Evolutionary conservation across 2,888 invertebrate species (phyloP), one percentile per base, ranked within the genome.

Genomic region (Chrysotoxum bicinctum): DNA sequence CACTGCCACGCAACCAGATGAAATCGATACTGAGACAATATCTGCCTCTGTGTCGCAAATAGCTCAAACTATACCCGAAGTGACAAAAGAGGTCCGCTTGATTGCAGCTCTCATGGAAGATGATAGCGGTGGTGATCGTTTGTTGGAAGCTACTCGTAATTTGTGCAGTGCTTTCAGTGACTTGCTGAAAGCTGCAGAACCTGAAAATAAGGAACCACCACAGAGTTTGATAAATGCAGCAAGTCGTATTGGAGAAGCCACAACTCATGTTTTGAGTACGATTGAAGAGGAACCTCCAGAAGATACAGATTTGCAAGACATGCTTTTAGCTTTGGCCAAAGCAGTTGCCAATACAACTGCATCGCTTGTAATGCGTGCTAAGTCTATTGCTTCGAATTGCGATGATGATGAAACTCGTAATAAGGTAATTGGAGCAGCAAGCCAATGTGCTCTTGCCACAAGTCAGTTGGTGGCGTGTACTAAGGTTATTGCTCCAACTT

Each of bases 341-440:
- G 97, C 97, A 0, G 99, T 99, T 35, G 99, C 99, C 50, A 99
- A 99, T 91, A 98, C 98, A 2, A 99, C 99, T 0, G 99, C 99
- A 0, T 97, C 98, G 1, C 93, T 99, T 68, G 99, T 99, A 2
- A 93, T 99, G 72, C 97, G 98, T 90, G 99, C 99, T 0, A 99
- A 99, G 93, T 97, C 97, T 89, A 98, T 99, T 87, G 98, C 99
- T 0, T 97, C 97, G 0, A 97, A 97, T 87, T 96, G 96, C 90
- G 94, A 95, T 60, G 96, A 97, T 88, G 92, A 92, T 45, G 91
- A 92, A 32, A 91, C 91, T 2, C 89, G 92, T 7, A 92, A 92
- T 87, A 90, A 90, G 88, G 98, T 99, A 58, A 99, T 99, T 88
- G 97, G 97, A 0, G 97, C 98, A 0, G 99, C 99, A 1, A 99